Evolutionary conservation across 1,140 invertebrate species (phyloP).

Genomic region (Reticulitermes speratus): DNA sequence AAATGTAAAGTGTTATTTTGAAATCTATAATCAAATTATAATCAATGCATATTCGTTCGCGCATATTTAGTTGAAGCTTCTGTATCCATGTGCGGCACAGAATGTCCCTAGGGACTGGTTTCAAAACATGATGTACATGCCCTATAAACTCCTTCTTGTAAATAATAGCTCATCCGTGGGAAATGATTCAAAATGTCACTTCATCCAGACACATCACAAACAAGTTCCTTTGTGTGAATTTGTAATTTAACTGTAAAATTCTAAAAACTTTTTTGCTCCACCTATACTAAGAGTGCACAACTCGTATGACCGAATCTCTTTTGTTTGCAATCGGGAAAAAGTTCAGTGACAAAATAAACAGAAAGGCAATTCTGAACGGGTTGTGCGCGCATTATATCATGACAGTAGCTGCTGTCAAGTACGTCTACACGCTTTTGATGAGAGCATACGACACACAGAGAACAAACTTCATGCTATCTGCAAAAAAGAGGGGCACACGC

Average conservation of each 20-base stretch:
- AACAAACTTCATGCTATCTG: neutral
- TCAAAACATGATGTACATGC: neutral
- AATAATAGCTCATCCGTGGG: neutral
- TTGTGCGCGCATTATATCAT: neutral
- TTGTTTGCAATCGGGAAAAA: neutral
- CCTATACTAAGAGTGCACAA: too few relatives aligned
- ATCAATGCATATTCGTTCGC: constrained; percentile 9
- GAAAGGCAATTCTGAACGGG: neutral
- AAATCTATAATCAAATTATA: constrained; percentile 18
- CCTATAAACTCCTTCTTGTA: neutral
- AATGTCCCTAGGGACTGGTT: neutral
- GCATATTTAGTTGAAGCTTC: neutral
- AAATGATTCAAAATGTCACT: neutral
- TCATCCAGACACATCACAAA: neutral
- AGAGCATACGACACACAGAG: too few relatives aligned
- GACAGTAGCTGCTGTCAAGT: neutral
- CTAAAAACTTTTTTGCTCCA: too few relatives aligned
- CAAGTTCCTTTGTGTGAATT: neutral
- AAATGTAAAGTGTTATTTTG: constrained; percentile 19
- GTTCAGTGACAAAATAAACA: neutral
- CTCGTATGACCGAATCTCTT: neutral
- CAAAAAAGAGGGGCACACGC: too few relatives aligned
- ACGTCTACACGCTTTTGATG: neutral
- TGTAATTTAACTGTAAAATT: too few relatives aligned
- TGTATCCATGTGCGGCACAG: neutral